phyloP scores from a whole-genome alignment of 2,113 vertebrate genomes.

The Nibea coibor region DNA sequence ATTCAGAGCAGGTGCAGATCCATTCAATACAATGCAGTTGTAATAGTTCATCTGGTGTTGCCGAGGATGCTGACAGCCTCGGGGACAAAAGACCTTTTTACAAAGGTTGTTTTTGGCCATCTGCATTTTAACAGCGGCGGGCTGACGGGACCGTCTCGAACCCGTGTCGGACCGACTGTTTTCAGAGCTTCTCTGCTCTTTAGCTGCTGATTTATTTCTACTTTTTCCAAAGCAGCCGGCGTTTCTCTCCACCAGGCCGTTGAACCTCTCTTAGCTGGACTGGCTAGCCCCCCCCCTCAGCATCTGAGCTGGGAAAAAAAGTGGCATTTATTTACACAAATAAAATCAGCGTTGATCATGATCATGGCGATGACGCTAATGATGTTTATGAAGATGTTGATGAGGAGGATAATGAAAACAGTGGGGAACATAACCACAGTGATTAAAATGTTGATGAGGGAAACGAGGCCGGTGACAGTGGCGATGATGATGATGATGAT shows the following conservation, averaged over 20 bases:
- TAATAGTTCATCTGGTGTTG: conserved; percentile 47
- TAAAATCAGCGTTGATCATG: conserved; percentile 46
- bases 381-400: conserved; percentile 42
- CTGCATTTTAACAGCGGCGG: conserved; percentile 30
- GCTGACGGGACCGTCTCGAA: conserved; percentile 4
- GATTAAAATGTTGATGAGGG: conserved; percentile 62
- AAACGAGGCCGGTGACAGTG: conserved; percentile 48
- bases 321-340: conserved; percentile 46
- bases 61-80: conserved; percentile 37
- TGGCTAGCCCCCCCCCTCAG: background rate
- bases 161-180: conserved; percentile 7
- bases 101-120: conserved; percentile 42
- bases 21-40: conserved; percentile 30
- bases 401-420: conserved; percentile 51
- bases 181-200: background rate
- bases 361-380: conserved; percentile 34
- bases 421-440: conserved; percentile 31
- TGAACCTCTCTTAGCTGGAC: background rate
- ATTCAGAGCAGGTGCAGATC: conserved; percentile 34
- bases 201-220: conserved; percentile 14
- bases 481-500: conserved; percentile 21
- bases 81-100: conserved; percentile 49
- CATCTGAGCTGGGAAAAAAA: background rate
- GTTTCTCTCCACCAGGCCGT: background rate
- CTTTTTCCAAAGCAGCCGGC: background rate